Percentiles rank a stretch among this genome's conserved stretches.
Evolutionary conservation across 2,888 invertebrate genomes (phyloP).

Genomic region (Timema cristinae): DNA sequence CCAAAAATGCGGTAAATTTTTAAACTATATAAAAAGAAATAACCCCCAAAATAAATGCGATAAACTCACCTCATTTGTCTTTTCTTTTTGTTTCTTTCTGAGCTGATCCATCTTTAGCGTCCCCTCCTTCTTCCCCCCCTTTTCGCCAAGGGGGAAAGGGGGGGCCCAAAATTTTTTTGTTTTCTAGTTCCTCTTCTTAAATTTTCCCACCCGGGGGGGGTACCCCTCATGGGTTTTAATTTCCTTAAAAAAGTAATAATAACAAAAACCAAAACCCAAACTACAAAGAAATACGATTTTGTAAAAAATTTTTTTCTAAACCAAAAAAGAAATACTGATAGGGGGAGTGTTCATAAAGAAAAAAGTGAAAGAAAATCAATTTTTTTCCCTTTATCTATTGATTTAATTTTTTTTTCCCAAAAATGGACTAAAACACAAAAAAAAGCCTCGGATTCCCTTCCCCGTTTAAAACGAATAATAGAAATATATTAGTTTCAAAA

Average conservation of each 20-base stretch:
- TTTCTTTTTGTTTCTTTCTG: slow-evolving; percentile 88
- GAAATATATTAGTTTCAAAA: no score
- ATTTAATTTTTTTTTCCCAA: no score
- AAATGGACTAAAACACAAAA: no score
- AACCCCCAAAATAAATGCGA: not conserved
- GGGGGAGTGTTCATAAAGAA: no score
- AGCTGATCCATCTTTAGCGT: slow-evolving; percentile 97
- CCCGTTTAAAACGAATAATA: no score
- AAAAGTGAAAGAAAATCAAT: no score
- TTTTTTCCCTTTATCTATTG: no score
- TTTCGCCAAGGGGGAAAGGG: slow-evolving; percentile 80
- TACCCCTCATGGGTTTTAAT: slow-evolving; percentile 99
- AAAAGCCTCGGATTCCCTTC: no score
- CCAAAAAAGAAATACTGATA: no score
- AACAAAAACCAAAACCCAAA: not conserved
- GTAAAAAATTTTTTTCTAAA: no score
- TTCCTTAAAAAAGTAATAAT: slow-evolving; percentile 40
- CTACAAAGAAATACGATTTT: no score
- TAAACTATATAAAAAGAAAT: not conserved
- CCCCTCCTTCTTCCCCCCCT: slow-evolving; percentile 81
- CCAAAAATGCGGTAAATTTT: not conserved
- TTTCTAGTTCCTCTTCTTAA: slow-evolving; percentile 70
- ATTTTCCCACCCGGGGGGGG: slow-evolving; percentile 84
- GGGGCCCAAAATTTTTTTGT: slow-evolving; percentile 78
- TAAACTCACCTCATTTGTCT: slow-evolving; percentile 84